Evolutionary conservation across 2,888 invertebrate species (phyloP), one percentile per base, ranked within the genome.

Genomic region (Scelioninae gen. 1): DNA sequence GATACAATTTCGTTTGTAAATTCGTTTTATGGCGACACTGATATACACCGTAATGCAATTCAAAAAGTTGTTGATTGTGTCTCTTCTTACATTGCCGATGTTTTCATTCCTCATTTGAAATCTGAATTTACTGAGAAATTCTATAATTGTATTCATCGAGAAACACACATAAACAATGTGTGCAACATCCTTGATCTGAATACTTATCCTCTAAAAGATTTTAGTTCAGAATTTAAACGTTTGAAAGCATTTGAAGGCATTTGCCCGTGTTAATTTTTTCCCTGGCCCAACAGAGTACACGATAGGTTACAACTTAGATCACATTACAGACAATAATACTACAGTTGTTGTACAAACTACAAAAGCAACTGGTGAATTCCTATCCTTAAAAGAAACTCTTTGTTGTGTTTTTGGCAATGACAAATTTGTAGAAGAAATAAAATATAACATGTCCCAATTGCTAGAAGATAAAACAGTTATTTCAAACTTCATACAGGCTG

Each of bases 81-180:
- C 11, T 15, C 43, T 51, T 55, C 56, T 6, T 72, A 63, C 15
- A 58, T 72, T 47, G 38, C 71, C 34, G 58, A 45, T 31, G 49
- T 62, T 47, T 72, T 56, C 51, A 32, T 79, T 10, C 63, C 79
- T 16, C 31, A 55, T 55, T 43, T 68, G 16, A 72, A 72, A 53
- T 15, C n/a, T 40, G 62, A 72, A 40, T 55, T 68, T 32, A 31
- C 4, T 1, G n/a, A 40, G 0, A 53, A 68, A n/a, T 55, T 68
- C 11, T 11, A 55, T 15, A 29, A 53, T 16, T 68, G 68, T 23
- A 23, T 23, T 23, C 1, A 23, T 23, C 23, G 23, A 23, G 2
- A 23, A 23, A 23, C 23, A 23, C 23, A 23, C 23, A 4, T 23
- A 23, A 23, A 23, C 23, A 23, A 23, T 23, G 23, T 23, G 23